These are phyloP conservation scores for Callimorpha dominula DNA, from an alignment of 2,888 invertebrate species.

Conservation along the genomic window DNA sequence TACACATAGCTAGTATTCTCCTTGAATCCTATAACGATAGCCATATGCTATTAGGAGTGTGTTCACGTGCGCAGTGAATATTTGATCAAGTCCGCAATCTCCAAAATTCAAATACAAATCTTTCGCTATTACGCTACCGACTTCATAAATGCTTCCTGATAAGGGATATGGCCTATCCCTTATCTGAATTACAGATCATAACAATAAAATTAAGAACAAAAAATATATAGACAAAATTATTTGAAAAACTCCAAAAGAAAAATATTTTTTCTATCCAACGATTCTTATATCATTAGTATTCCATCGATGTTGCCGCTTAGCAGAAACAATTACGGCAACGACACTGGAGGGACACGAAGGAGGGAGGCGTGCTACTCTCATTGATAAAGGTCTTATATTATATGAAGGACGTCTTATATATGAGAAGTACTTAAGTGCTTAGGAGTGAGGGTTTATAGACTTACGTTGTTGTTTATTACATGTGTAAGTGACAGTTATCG, in stretches of 20 bases:
- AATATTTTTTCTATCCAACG: background rate
- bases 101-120: too few relatives aligned
- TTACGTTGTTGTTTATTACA: background rate
- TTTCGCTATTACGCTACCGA: too few relatives aligned
- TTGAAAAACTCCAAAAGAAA: background rate
- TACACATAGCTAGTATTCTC: too few relatives aligned
- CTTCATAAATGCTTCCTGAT: too few relatives aligned
- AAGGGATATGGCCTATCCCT: too few relatives aligned
- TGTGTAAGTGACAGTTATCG: background rate
- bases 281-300: slow-evolving; percentile 32
- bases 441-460: background rate
- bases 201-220: background rate
- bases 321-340: slow-evolving; percentile 41
- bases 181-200: too few relatives aligned
- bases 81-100: too few relatives aligned
- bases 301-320: slow-evolving; percentile 17
- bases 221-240: background rate
- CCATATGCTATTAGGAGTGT: too few relatives aligned
- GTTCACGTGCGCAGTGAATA: too few relatives aligned
- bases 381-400: slow-evolving; percentile 7
- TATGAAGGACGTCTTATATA: background rate
- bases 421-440: background rate
- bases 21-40: too few relatives aligned
- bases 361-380: background rate
- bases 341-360: background rate